Evolutionary conservation across 2,113 vertebrate genomes (phyloP).

Genomic region (Leucosticte australis): DNA sequence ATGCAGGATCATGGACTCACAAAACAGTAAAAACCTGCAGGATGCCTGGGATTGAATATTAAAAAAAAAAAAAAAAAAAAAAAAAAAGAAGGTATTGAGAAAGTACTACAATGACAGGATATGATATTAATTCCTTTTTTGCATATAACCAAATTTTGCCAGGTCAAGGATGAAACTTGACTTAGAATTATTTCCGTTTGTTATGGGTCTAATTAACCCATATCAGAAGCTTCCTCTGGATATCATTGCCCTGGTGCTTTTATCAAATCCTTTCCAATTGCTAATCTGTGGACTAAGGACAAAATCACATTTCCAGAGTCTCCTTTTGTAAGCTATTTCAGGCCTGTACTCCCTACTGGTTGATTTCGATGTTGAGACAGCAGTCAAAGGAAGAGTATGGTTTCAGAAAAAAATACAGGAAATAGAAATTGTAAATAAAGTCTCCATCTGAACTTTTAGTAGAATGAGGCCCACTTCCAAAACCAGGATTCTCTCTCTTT

Average conservation of each 20-base stretch:
- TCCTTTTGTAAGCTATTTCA: neutral
- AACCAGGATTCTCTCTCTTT: neutral
- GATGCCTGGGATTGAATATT: neutral
- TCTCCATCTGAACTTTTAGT: neutral
- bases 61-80: neutral
- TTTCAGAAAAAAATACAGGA: neutral
- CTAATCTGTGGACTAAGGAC: neutral
- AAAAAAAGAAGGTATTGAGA: neutral
- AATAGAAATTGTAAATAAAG: neutral
- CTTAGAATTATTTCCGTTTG: neutral
- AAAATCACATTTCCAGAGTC: neutral
- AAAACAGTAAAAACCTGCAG: neutral
- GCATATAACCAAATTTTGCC: neutral
- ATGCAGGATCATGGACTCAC: neutral
- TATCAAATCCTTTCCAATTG: neutral
- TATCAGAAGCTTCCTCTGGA: neutral
- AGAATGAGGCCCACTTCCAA: neutral
- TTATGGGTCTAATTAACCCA: neutral
- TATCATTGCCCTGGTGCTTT: neutral
- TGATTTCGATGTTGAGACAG: neutral
- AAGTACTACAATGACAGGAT: neutral
- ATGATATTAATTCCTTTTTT: neutral
- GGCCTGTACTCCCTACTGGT: neutral
- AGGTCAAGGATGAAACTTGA: neutral
- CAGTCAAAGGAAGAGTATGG: neutral